These are phyloP conservation scores for Pentalonia nigronervosa DNA, from an alignment of 1,140 invertebrate genomes.

Conservation along the genomic window DNA sequence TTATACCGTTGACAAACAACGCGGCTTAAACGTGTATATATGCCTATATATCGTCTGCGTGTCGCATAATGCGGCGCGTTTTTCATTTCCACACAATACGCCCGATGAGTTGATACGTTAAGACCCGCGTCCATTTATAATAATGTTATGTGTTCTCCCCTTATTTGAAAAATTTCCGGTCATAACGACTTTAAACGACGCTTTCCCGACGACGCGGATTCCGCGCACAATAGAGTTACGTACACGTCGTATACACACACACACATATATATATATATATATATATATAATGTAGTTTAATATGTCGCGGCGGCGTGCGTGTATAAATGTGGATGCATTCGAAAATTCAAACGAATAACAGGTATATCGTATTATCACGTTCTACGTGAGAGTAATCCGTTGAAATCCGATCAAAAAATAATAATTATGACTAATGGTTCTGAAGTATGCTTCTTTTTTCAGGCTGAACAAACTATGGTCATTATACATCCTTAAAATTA, in stretches of 20 bases:
- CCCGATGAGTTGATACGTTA: slow-evolving; percentile 9
- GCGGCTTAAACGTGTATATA: not conserved
- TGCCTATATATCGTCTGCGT: not conserved
- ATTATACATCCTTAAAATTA: not conserved
- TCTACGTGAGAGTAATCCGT: not conserved
- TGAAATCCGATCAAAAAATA: slow-evolving; percentile 24
- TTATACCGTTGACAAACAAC: slow-evolving; percentile 7
- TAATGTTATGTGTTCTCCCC: not conserved
- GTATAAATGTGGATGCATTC: not conserved
- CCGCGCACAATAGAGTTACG: not conserved
- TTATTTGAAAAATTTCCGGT: slow-evolving; percentile 26
- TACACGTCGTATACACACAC: not conserved
- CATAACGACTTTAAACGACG: slow-evolving; percentile 21
- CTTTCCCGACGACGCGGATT: not conserved
- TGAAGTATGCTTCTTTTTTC: not conserved
- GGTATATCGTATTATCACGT: not conserved
- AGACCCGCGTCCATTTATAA: not conserved
- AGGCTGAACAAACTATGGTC: not conserved
- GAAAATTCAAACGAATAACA: not conserved
- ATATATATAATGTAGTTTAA: not conserved
- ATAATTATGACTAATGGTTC: slow-evolving; percentile 42
- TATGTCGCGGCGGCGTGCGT: not conserved
- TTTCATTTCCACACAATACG: slow-evolving; percentile 36
- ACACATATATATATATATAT: too few relatives aligned
- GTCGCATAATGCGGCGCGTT: not conserved